Conservation (phyloP, 2,888 invertebrate species). For the Ophion costatus region DNA sequence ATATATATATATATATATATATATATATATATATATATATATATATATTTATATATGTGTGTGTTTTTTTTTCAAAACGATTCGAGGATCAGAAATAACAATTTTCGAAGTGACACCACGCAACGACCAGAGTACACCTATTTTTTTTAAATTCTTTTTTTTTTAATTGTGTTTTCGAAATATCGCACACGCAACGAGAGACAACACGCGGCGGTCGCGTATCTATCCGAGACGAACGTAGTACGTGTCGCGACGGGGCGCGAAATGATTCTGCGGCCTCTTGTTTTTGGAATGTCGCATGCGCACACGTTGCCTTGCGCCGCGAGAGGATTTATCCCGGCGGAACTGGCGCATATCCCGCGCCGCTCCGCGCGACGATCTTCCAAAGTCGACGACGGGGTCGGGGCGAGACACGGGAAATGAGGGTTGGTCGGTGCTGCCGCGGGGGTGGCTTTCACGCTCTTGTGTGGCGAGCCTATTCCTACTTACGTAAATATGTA, state of each 20-base stretch:
- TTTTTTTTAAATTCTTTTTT: not conserved
- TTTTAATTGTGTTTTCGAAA: not conserved
- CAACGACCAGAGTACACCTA: not conserved
- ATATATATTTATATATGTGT: too few species aligned
- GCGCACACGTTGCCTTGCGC: conserved; percentile 67
- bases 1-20: too few species aligned
- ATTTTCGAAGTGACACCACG: not conserved
- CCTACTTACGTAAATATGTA: not conserved
- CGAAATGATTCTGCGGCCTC: conserved; percentile 71
- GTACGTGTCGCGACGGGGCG: conserved; percentile 67
- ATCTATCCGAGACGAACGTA: conserved; percentile 35
- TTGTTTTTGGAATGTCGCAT: conserved; percentile 68
- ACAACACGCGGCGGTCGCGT: conserved; percentile 47
- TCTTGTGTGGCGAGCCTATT: conserved; percentile 4
- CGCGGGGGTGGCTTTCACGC: conserved; percentile 15
- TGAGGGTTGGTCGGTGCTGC: conserved; percentile 31
- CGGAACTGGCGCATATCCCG: conserved; percentile 61
- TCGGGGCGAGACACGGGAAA: conserved; percentile 33
- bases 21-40: too few species aligned
- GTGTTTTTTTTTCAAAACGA: not conserved
- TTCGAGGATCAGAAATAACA: not conserved
- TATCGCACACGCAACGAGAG: conserved; percentile 48
- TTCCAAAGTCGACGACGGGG: conserved; percentile 56
- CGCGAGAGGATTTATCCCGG: conserved; percentile 50
- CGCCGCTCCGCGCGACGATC: conserved; percentile 43